A percentile compares a stretch with the other conserved stretches of the same genome.
phyloP scores from a whole-genome alignment of 2,888 invertebrate genomes.

The Prenolepis imparis region DNA sequence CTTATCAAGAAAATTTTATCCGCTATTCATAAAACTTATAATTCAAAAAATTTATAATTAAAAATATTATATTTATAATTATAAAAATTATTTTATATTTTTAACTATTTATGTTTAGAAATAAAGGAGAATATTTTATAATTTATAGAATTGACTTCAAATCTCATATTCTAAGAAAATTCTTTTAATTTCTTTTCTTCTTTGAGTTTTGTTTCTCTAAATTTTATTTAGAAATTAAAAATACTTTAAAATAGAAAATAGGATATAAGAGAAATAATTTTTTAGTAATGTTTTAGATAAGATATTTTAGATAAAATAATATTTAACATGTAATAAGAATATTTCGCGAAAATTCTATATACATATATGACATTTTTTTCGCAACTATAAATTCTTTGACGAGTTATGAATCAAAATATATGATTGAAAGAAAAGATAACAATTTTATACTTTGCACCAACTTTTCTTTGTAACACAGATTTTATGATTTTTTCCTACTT shows the following conservation, averaged over 20 bases:
- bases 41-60: constrained; percentile 7
- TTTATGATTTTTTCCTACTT: background rate
- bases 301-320: background rate
- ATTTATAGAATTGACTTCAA: background rate
- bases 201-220: background rate
- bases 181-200: background rate
- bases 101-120: background rate
- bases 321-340: too few species aligned
- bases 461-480: background rate
- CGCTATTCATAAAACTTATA: background rate
- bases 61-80: background rate
- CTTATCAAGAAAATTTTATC: background rate
- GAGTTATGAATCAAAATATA: background rate
- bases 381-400: background rate
- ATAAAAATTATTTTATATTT: background rate
- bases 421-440: background rate
- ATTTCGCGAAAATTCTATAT: background rate
- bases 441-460: background rate
- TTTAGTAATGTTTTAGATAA: background rate
- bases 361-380: background rate
- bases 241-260: background rate
- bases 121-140: background rate
- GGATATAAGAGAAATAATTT: background rate
- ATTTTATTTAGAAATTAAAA: background rate
- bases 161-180: background rate